A percentile compares a stretch with the other conserved stretches of the same genome.
These are phyloP conservation scores for Brachionichthys hirsutus DNA, from an alignment of 2,113 vertebrate genomes.

Conservation along the genomic window DNA sequence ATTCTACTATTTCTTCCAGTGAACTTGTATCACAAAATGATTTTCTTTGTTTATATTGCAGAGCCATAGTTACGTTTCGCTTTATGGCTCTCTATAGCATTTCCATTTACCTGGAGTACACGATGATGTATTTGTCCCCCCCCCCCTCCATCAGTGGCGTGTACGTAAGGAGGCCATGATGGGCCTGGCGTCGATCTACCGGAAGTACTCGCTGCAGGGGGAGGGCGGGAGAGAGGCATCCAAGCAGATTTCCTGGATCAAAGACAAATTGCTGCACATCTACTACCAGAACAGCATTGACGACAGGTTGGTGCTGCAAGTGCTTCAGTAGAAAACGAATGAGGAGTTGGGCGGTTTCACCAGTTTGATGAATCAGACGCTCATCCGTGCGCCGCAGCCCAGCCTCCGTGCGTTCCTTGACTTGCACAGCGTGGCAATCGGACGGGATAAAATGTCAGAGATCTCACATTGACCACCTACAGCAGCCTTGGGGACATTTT, in stretches of 20 bases:
- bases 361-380: neutral
- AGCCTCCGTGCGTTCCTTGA: too few relatives aligned
- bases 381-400: too few relatives aligned
- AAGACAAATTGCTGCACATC: constrained; percentile 97
- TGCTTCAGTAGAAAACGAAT: neutral
- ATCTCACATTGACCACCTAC: neutral
- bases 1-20: too few relatives aligned
- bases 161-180: constrained; percentile 99
- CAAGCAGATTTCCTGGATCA: constrained; percentile 98
- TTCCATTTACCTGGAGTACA: too few relatives aligned
- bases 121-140: neutral
- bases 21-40: too few relatives aligned
- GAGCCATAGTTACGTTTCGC: too few relatives aligned
- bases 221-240: constrained; percentile 96
- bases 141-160: constrained; percentile 83
- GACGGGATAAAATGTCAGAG: neutral
- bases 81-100: too few relatives aligned
- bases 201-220: constrained; percentile 94
- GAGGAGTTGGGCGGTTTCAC: neutral
- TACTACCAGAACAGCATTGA: constrained; percentile 99
- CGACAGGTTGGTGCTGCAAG: constrained; percentile 82
- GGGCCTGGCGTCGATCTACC: constrained; percentile 97
- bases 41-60: too few relatives aligned
- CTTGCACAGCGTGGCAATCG: too few relatives aligned
- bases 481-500: neutral